Conservation (phyloP, 1,140 invertebrate genomes). For the Tetramorium parvispinum region DNA sequence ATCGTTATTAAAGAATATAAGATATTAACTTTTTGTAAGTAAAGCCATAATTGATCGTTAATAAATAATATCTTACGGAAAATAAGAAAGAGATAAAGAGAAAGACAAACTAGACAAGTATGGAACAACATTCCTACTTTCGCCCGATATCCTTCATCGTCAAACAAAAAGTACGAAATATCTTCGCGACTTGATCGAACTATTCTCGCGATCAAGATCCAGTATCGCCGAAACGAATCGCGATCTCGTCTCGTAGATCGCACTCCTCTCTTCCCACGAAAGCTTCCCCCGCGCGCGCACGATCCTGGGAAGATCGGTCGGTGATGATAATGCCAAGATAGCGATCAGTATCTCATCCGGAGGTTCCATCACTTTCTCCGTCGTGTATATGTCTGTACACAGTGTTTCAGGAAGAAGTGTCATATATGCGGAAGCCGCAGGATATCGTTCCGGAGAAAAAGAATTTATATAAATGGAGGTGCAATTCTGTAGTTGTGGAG, state of each 20-base stretch:
- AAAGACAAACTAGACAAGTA: not conserved
- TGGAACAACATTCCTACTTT: slow-evolving; percentile 21
- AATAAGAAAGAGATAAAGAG: not conserved
- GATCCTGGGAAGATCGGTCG: slow-evolving; percentile 80
- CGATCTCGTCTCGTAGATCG: slow-evolving; percentile 68
- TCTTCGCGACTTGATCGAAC: slow-evolving; percentile 3
- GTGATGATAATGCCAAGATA: slow-evolving; percentile 79
- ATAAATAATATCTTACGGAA: not conserved
- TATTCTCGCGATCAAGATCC: slow-evolving; percentile 68
- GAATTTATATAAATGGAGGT: slow-evolving; percentile 40
- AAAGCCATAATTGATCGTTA: slow-evolving; percentile 3
- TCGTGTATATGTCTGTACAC: slow-evolving; percentile 65
- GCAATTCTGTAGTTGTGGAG: not conserved
- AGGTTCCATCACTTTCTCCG: slow-evolving; percentile 83
- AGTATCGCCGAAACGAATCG: slow-evolving; percentile 55
- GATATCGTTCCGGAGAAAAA: slow-evolving; percentile 22
- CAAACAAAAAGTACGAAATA: slow-evolving; percentile 37
- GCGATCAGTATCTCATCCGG: slow-evolving; percentile 79
- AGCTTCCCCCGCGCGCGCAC: slow-evolving; percentile 71
- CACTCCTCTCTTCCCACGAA: slow-evolving; percentile 78
- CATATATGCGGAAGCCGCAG: slow-evolving; percentile 51
- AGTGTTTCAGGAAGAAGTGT: slow-evolving; percentile 58
- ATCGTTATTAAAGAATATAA: not conserved
- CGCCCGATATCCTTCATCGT: slow-evolving; percentile 9
- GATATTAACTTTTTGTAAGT: not conserved